Evolutionary conservation across 1,140 invertebrate species (phyloP).

Genomic region (Drosophila repleta): DNA sequence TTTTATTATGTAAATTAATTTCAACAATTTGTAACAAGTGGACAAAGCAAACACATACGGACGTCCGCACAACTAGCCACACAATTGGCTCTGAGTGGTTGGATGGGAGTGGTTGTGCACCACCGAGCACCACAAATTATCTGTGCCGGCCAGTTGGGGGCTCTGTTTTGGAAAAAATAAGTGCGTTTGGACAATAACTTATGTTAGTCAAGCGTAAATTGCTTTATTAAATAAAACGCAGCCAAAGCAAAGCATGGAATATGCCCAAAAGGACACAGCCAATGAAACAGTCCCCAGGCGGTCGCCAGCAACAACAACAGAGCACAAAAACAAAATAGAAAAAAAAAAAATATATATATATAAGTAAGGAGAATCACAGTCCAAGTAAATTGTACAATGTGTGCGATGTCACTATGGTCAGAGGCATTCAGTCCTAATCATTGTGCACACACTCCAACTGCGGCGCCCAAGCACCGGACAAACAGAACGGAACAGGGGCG

Average conservation of each 20-base stretch:
- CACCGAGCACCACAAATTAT: slow-evolving; percentile 59
- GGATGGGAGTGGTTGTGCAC: neutral
- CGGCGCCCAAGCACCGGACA: slow-evolving; percentile 30
- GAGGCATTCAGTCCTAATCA: slow-evolving; percentile 69
- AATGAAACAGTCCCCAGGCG: slow-evolving; percentile 31
- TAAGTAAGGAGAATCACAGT: slow-evolving; percentile 62
- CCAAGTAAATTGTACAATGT: slow-evolving; percentile 74
- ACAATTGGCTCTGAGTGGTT: slow-evolving; percentile 29
- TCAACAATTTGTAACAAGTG: slow-evolving; percentile 72
- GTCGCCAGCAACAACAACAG: slow-evolving; percentile 4
- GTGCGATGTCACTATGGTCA: slow-evolving; percentile 60
- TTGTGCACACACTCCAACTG: slow-evolving; percentile 78
- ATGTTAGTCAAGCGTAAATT: slow-evolving; percentile 82
- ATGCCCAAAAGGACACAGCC: slow-evolving; percentile 50
- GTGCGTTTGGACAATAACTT: slow-evolving; percentile 76
- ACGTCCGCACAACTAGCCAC: slow-evolving; percentile 8
- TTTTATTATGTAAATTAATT: slow-evolving; percentile 81
- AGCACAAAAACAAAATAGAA: slow-evolving; percentile 7
- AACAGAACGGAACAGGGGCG: slow-evolving; percentile 36
- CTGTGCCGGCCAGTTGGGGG: slow-evolving; percentile 61
- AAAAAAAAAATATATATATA: slow-evolving; percentile 22
- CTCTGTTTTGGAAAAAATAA: slow-evolving; percentile 27
- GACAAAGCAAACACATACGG: slow-evolving; percentile 13
- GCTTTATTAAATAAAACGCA: slow-evolving; percentile 82
- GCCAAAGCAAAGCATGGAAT: slow-evolving; percentile 71